phyloP scores from a whole-genome alignment of 37 sponge, comb jelly and placozoan species.

The Geodia barretti region DNA sequence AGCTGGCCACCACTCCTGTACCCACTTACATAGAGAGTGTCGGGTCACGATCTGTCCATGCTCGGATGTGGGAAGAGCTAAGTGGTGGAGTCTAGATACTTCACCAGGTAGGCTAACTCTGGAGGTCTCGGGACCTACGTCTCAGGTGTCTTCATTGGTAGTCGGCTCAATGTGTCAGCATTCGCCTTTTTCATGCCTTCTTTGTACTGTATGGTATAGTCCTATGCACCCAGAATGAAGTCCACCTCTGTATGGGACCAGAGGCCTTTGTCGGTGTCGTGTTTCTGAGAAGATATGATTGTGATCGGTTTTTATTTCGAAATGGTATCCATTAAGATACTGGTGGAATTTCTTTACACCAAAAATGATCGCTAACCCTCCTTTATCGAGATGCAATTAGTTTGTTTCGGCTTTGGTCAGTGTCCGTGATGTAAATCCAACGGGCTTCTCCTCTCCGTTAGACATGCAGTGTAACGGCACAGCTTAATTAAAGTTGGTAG shows the following conservation, averaged over 20 bases:
- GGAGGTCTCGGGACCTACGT: not conserved
- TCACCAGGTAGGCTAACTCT: not conserved
- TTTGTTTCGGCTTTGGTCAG: not conserved
- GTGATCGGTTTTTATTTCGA: conserved; percentile 49
- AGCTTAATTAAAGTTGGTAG: not conserved
- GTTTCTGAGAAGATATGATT: conserved; percentile 41
- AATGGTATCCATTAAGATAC: not conserved
- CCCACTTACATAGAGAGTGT: conserved; percentile 1
- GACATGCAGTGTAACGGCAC: not conserved
- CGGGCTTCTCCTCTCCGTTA: not conserved
- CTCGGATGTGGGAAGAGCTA: not conserved
- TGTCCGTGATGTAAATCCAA: not conserved
- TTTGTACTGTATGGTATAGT: not conserved
- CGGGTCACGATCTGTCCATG: not conserved
- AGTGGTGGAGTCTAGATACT: not conserved
- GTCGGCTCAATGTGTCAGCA: not conserved
- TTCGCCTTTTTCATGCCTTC: not conserved
- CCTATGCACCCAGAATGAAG: not conserved
- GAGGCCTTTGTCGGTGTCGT: not conserved
- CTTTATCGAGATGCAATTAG: conserved; percentile 28
- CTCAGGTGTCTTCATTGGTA: not conserved
- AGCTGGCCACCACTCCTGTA: not conserved
- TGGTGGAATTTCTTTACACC: conserved; percentile 24
- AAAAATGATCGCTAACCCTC: conserved; percentile 49
- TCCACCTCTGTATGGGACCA: not conserved